A percentile compares a stretch with the other conserved stretches of the same genome.
phyloP scores from a whole-genome alignment of 2,797 vertebrate genomes.

The Sebastes steindachneri region DNA sequence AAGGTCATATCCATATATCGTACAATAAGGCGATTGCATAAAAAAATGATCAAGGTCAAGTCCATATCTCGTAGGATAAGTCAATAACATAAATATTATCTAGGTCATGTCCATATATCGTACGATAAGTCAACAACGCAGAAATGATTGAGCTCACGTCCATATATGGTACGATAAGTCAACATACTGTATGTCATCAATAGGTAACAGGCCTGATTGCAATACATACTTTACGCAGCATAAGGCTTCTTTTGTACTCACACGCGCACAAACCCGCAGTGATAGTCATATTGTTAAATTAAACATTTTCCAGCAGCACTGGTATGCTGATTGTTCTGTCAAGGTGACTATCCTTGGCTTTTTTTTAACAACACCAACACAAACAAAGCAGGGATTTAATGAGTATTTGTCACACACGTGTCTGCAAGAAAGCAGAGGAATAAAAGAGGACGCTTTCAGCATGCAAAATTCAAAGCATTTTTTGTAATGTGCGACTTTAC shows the following conservation, averaged over 20 bases:
- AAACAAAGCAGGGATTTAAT: conserved; percentile 52
- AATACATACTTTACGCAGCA: neutral
- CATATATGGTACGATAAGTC: neutral
- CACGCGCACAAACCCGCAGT: neutral
- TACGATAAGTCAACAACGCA: neutral
- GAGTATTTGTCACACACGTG: conserved; percentile 29
- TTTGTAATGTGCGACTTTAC: conserved; percentile 5
- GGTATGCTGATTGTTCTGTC: conserved; percentile 9
- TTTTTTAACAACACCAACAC: conserved; percentile 3
- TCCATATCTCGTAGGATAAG: neutral
- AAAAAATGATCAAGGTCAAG: too few species aligned
- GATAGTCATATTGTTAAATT: neutral
- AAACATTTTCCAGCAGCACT: neutral
- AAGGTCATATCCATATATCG: neutral
- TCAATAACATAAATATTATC: neutral
- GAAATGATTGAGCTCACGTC: neutral
- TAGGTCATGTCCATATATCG: too few species aligned
- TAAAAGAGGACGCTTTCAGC: neutral
- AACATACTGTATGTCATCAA: neutral
- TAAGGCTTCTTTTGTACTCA: neutral
- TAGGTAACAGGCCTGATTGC: neutral
- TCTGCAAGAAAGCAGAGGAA: neutral
- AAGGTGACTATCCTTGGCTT: conserved; percentile 37
- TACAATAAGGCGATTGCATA: too few species aligned
- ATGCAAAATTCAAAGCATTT: neutral